Evolutionary conservation across 2,113 vertebrate species (phyloP).

Genomic region (Polyodon spathula): DNA sequence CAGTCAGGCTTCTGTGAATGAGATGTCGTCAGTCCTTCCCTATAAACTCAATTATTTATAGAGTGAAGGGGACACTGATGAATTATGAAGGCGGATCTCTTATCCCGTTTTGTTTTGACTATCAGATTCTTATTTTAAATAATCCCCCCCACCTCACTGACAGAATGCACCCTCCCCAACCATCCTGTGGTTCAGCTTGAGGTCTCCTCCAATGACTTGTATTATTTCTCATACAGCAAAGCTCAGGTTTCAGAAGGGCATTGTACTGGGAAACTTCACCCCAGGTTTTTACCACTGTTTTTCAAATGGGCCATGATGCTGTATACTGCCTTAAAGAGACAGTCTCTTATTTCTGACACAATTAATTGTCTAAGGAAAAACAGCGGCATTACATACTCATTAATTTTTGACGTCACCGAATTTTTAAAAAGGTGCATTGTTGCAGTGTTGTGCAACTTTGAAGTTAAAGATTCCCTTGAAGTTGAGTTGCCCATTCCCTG

Average conservation of each 20-base stretch:
- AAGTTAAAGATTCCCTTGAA: too few relatives aligned
- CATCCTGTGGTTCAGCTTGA: constrained; percentile 16
- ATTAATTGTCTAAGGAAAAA: too few relatives aligned
- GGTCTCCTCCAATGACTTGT: constrained; percentile 8
- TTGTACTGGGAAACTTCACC: constrained; percentile 2
- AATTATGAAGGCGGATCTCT: constrained; percentile 41
- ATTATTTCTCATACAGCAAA: constrained; percentile 11
- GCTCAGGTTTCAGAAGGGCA: constrained; percentile 33
- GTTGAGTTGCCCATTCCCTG: too few relatives aligned
- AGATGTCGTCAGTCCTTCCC: constrained; percentile 30
- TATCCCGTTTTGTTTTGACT: constrained; percentile 20
- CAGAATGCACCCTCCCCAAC: neutral
- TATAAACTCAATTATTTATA: constrained; percentile 41
- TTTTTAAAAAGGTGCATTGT: too few relatives aligned
- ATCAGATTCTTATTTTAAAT: constrained; percentile 6
- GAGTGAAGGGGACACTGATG: constrained; percentile 24
- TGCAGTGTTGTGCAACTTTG: too few relatives aligned
- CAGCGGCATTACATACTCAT: neutral
- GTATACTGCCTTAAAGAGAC: constrained; percentile 17
- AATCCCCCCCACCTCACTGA: neutral
- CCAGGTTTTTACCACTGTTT: constrained; percentile 28
- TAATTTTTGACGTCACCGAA: neutral
- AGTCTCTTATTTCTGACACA: constrained; percentile 13
- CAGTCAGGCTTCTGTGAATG: constrained; percentile 34
- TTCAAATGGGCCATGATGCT: constrained; percentile 34